These are phyloP conservation scores for Nothobranchius furzeri DNA, from an alignment of 2,113 vertebrate genomes.

Conservation along the genomic window DNA sequence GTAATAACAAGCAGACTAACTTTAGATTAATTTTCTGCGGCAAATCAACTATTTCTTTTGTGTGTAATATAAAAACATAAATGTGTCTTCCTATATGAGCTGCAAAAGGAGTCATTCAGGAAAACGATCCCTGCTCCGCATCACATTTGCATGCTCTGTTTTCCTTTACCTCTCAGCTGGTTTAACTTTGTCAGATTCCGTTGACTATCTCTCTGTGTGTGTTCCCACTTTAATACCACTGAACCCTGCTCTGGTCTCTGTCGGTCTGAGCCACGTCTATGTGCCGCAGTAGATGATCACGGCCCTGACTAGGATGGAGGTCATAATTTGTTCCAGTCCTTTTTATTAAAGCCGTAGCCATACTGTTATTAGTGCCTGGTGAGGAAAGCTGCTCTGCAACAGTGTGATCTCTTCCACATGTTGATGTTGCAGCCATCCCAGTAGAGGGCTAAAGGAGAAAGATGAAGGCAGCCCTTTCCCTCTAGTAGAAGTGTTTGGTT, in stretches of 20 bases:
- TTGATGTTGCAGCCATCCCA: constrained; percentile 57
- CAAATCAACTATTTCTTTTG: too few species aligned
- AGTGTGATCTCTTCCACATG: constrained; percentile 79
- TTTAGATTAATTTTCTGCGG: too few species aligned
- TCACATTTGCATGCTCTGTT: too few species aligned
- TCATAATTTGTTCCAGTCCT: constrained; percentile 77
- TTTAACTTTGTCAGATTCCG: neutral
- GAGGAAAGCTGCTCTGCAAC: constrained; percentile 61
- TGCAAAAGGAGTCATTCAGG: too few species aligned
- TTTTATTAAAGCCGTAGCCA: constrained; percentile 76
- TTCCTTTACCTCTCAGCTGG: too few species aligned
- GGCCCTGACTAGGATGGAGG: constrained; percentile 55
- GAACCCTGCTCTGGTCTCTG: constrained; percentile 18
- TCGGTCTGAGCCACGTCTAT: constrained; percentile 50
- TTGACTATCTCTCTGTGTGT: constrained; percentile 53
- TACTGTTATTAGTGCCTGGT: constrained; percentile 75
- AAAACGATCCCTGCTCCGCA: too few species aligned
- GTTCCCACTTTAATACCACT: constrained; percentile 29
- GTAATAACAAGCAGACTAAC: too few species aligned
- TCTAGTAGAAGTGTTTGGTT: constrained; percentile 53
- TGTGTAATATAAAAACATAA: too few species aligned
- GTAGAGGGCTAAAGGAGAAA: constrained; percentile 37
- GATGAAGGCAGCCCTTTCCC: constrained; percentile 50
- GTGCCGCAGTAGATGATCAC: constrained; percentile 53
- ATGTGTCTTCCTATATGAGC: too few species aligned